phyloP scores from a whole-genome alignment of 1,140 invertebrate species.

The Heliconius himera region DNA sequence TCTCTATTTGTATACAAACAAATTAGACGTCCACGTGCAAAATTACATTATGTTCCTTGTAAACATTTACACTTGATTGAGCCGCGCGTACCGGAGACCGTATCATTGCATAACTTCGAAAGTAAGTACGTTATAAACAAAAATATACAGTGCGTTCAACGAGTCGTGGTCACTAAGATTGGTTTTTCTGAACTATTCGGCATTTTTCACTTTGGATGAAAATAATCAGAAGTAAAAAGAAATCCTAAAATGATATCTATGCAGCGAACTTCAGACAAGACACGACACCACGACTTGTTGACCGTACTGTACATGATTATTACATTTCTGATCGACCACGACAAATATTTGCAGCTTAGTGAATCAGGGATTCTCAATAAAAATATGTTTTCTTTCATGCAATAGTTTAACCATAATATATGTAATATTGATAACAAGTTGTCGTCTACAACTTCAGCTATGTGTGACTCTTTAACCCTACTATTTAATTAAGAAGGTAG shows the following conservation, averaged over 20 bases:
- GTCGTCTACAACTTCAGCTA: no score
- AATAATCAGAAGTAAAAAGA: no score
- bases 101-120: conserved; percentile 36
- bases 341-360: background rate
- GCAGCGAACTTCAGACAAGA: no score
- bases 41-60: conserved; percentile 3
- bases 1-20: conserved; percentile 15
- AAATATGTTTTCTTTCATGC: background rate
- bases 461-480: no score
- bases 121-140: conserved; percentile 31
- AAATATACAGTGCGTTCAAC: background rate
- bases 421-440: background rate
- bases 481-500: no score
- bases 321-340: background rate
- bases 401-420: background rate
- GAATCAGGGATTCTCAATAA: background rate
- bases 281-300: no score
- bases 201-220: no score
- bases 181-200: no score
- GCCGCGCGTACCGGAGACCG: conserved; percentile 15
- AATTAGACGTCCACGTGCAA: conserved; percentile 24
- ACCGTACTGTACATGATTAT: background rate
- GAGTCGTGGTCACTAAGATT: no score
- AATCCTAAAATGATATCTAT: no score
- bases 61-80: conserved; percentile 26